Percentiles rank a stretch among this genome's conserved stretches.
phyloP scores from a whole-genome alignment of 2,113 vertebrate genomes.

The Amblyornis subalaris region DNA sequence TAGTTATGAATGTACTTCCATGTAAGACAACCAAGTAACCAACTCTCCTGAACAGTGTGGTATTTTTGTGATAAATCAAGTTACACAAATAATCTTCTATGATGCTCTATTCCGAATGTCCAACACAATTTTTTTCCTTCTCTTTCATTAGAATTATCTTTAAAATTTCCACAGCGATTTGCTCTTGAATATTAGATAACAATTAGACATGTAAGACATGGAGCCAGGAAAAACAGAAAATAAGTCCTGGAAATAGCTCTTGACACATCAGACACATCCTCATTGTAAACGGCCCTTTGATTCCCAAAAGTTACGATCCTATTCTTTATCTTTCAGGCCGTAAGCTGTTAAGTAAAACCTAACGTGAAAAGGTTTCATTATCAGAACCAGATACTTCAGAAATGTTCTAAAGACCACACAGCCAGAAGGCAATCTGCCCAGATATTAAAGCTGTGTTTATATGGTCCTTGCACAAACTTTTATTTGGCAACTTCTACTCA shows the following conservation, averaged over 20 bases:
- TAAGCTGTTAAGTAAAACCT: neutral
- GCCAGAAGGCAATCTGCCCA: neutral
- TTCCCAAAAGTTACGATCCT: neutral
- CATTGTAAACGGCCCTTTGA: rapidly evolving
- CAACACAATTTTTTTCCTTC: neutral
- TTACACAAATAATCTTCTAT: neutral
- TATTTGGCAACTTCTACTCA: neutral
- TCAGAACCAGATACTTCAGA: neutral
- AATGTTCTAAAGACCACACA: neutral
- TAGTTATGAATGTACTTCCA: neutral
- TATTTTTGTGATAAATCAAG: neutral
- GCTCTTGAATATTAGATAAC: neutral
- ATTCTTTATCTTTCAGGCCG: neutral
- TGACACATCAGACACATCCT: neutral
- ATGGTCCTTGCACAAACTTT: neutral
- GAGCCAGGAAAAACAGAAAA: neutral
- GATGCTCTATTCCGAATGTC: neutral
- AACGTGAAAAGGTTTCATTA: neutral
- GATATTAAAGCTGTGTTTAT: neutral
- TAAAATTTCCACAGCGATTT: neutral
- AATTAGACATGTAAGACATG: neutral
- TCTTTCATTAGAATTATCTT: neutral
- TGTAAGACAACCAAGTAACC: neutral
- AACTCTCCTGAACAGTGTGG: neutral
- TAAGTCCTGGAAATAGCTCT: neutral